These are phyloP conservation scores for Pterostichus madidus DNA, from an alignment of 2,888 invertebrate species.

Conservation along the genomic window DNA sequence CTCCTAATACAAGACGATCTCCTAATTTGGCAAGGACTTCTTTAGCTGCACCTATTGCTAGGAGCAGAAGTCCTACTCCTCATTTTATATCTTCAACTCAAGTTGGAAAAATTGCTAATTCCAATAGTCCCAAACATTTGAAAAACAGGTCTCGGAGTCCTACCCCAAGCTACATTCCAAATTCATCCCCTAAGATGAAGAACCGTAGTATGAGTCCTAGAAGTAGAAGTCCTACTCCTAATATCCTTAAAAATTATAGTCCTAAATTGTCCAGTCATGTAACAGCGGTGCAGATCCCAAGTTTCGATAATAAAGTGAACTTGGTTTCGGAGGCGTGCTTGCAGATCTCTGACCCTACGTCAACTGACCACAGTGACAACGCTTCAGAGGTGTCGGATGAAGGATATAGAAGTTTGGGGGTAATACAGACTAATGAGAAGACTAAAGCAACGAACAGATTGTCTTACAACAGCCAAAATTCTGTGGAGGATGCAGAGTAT, in stretches of 20 bases:
- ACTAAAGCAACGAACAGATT: constrained; percentile 78
- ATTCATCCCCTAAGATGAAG: constrained; percentile 77
- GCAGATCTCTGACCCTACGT: constrained; percentile 72
- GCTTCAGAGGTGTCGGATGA: constrained; percentile 92
- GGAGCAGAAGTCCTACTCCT: constrained; percentile 79
- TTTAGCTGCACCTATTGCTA: constrained; percentile 72
- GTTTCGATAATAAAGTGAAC: constrained; percentile 74
- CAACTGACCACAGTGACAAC: constrained; percentile 84
- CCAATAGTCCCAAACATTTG: not conserved
- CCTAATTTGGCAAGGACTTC: constrained; percentile 71
- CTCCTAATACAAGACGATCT: constrained; percentile 76
- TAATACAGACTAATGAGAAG: constrained; percentile 80
- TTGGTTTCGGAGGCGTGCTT: constrained; percentile 77
- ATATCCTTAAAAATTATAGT: constrained; percentile 58
- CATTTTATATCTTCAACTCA: constrained; percentile 77
- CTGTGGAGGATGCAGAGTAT: constrained; percentile 86
- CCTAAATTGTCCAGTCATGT: constrained; percentile 68
- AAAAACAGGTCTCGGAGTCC: constrained; percentile 78
- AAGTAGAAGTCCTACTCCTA: constrained; percentile 65
- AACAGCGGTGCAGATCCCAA: constrained; percentile 76
- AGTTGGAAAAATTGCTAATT: constrained; percentile 59
- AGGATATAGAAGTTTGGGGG: constrained; percentile 89
- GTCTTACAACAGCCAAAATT: constrained; percentile 86
- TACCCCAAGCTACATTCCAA: constrained; percentile 80
- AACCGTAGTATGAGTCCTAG: constrained; percentile 73